A percentile compares a stretch with the other conserved stretches of the same genome.
phyloP scores from a whole-genome alignment of 2,113 vertebrate species.

The Noctilio leporinus region DNA sequence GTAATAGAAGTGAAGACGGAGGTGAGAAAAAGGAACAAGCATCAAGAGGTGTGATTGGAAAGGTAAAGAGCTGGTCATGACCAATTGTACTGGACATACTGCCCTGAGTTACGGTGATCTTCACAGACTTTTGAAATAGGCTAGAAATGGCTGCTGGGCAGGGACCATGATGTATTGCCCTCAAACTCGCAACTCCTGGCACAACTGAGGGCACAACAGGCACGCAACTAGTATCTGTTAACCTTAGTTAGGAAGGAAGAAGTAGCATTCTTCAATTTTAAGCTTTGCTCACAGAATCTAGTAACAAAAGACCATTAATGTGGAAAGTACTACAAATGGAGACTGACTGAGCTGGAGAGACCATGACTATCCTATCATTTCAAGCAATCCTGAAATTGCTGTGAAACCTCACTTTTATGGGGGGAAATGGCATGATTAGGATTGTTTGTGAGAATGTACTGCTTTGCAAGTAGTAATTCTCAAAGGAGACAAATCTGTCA shows the following conservation, averaged over 20 bases:
- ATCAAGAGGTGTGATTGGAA: background rate
- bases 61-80: background rate
- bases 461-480: background rate
- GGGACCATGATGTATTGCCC: background rate
- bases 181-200: background rate
- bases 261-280: background rate
- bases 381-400: background rate
- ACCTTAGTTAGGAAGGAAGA: background rate
- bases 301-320: background rate
- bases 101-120: background rate
- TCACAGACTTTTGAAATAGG: background rate
- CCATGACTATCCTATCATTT: background rate
- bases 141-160: background rate
- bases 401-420: background rate
- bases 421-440: background rate
- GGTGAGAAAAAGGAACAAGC: background rate
- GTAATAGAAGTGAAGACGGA: background rate
- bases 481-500: background rate
- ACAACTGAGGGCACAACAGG: background rate
- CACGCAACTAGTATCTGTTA: background rate
- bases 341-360: background rate
- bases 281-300: background rate
- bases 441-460: background rate
- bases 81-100: background rate
- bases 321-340: background rate